Evolutionary conservation across 2,888 invertebrate species (phyloP).

Genomic region (Drosophila macrothrix): DNA sequence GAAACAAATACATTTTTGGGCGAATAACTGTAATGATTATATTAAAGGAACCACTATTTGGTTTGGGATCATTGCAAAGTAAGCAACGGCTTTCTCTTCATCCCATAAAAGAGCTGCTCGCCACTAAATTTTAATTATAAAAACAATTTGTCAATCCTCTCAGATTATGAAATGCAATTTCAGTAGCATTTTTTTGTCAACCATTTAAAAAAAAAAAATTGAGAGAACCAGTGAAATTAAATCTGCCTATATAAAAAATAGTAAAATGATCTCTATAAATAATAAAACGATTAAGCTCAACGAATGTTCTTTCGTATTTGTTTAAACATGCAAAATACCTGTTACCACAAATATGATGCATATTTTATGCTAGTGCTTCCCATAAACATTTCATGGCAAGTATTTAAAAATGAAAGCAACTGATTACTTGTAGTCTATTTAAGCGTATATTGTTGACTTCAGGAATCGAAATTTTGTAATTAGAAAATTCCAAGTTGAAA

Average conservation of each 20-base stretch:
- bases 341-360: constrained; percentile 39
- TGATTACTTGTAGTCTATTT: constrained; percentile 51
- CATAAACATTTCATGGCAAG: constrained; percentile 24
- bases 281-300: constrained; percentile 50
- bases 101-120: not conserved
- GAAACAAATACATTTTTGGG: not conserved
- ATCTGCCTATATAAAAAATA: constrained; percentile 15
- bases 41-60: not conserved
- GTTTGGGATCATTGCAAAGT: not conserved
- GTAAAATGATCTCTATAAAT: constrained; percentile 43
- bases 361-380: constrained; percentile 36
- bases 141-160: not conserved
- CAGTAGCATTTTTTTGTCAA: not conserved
- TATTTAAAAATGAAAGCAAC: constrained; percentile 20
- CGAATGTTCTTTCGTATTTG: constrained; percentile 25
- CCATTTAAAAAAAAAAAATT: not conserved
- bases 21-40: not conserved
- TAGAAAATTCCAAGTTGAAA: not conserved
- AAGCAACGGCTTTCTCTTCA: not conserved
- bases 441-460: constrained; percentile 46
- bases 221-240: not conserved
- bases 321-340: constrained; percentile 44
- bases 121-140: not conserved
- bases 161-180: not conserved
- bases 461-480: not conserved